Conservation (phyloP, 1,140 invertebrate genomes). For the Aethina tumida region DNA sequence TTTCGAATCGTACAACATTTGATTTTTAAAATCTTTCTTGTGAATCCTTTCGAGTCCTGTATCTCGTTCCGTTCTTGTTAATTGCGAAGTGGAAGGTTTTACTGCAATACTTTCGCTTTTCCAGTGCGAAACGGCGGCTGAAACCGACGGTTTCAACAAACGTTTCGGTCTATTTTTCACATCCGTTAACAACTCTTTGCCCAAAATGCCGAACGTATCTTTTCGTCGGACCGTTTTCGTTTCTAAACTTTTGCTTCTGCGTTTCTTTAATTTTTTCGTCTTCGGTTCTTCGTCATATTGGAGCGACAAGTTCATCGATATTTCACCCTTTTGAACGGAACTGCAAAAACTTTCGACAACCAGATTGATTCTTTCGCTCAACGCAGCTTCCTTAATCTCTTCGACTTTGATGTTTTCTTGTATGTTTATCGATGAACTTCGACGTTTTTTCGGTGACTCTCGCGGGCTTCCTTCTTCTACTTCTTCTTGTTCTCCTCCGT, state of each 20-base stretch:
- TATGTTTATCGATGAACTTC: constrained; percentile 15
- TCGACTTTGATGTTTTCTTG: constrained; percentile 16
- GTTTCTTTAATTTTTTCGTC: neutral
- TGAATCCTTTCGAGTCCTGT: constrained; percentile 9
- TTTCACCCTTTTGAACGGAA: constrained; percentile 14
- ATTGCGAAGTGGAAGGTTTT: constrained; percentile 15
- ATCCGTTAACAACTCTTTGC: constrained; percentile 13
- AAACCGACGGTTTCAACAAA: constrained; percentile 13
- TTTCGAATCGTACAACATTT: constrained; percentile 18
- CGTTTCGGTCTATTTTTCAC: constrained; percentile 20
- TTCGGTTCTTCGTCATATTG: constrained; percentile 11
- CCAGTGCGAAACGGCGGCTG: constrained; percentile 3
- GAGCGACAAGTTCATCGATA: constrained; percentile 17
- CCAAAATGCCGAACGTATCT: neutral
- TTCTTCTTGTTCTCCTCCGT: too few relatives aligned
- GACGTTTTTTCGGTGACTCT: constrained; percentile 4
- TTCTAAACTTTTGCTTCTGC: constrained; percentile 1
- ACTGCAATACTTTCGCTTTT: constrained; percentile 12
- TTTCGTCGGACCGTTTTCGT: neutral
- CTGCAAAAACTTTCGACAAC: constrained; percentile 18
- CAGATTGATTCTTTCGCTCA: constrained; percentile 13
- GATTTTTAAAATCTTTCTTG: constrained; percentile 27
- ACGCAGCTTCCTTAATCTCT: constrained; percentile 9
- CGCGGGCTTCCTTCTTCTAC: too few relatives aligned
- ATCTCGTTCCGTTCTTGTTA: constrained; percentile 8